Evolutionary conservation across 2,888 invertebrate species (phyloP), one percentile per base, ranked within the genome.

Genomic region (Leucophenga montana): DNA sequence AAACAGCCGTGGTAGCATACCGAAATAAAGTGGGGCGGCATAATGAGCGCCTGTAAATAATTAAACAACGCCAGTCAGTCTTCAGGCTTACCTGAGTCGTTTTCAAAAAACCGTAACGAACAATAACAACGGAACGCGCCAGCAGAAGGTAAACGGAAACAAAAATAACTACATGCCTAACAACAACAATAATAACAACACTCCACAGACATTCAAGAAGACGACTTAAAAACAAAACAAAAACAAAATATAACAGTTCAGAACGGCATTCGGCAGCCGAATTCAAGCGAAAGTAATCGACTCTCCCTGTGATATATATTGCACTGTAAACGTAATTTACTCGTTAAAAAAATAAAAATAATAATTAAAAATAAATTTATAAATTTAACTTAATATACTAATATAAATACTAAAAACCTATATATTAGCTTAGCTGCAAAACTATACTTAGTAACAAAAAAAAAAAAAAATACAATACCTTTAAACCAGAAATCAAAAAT

Each of bases 301-400:
- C 82, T 80, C 78, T 76, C 83, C 82, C 84, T 84, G 84, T 84
- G 84, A 84, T 84, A 84, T 79, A 82, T 69, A 80, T 75, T 85
- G 82, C 83, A 85, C 84, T 81, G 78, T 85, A 83, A 78, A 78
- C 79, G 77, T 82, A 83, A 76, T 66, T 71, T 70, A 73, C 46
- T 71, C 53, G 39, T 50, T 62, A 68, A 59, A 61, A 61, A 59
- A n/a, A 13, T 5, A 59, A 33, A 61, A 65, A 67, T 27, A 66
- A 57, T 44, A 56, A 56, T 22, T 54, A 66, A 70, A 57, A 16
- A 57, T 20, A 66, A 39, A 67, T 39, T 54, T 44, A n/a, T n/a
- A 44, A 44, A 67, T n/a, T 11, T 44, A 64, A 18, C 20, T 65
- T 50, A 50, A 27, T 20, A 14, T 20, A 14, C 11, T 53, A 18